Percentiles rank a stretch among this genome's conserved stretches.
These are phyloP conservation scores for Leiothrix lutea DNA, from an alignment of 2,113 vertebrate genomes.

Conservation along the genomic window DNA sequence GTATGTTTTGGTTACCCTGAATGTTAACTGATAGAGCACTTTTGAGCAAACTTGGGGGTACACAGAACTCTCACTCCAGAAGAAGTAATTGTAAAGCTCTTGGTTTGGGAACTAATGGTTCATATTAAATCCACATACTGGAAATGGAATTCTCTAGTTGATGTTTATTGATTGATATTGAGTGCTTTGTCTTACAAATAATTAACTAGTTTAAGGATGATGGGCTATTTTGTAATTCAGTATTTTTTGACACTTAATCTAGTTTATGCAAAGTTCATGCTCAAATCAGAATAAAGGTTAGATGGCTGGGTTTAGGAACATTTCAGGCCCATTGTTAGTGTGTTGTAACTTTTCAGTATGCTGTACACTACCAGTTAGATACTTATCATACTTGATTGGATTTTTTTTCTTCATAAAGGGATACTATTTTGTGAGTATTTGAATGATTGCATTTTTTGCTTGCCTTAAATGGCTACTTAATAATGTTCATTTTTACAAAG, in stretches of 20 bases:
- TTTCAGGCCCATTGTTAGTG: background rate
- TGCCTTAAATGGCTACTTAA: background rate
- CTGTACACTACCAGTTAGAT: background rate
- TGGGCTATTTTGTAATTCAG: background rate
- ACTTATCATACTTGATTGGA: background rate
- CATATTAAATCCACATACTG: background rate
- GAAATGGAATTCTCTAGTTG: background rate
- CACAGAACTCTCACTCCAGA: background rate
- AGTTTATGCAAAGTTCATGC: background rate
- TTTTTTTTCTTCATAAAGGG: background rate
- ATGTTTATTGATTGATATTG: background rate
- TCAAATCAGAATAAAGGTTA: background rate
- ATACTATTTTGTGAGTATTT: background rate
- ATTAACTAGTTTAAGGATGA: background rate
- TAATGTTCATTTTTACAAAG: background rate
- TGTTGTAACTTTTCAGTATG: background rate
- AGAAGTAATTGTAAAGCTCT: background rate
- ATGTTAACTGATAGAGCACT: background rate
- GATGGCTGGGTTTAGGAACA: background rate
- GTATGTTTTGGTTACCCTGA: background rate
- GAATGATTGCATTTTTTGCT: background rate
- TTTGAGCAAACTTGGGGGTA: background rate
- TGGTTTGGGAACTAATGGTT: background rate
- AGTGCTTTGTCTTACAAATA: background rate
- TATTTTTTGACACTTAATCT: constrained; percentile 4